Conservation (phyloP, 2,113 vertebrate genomes). For the Origma solitaria region DNA sequence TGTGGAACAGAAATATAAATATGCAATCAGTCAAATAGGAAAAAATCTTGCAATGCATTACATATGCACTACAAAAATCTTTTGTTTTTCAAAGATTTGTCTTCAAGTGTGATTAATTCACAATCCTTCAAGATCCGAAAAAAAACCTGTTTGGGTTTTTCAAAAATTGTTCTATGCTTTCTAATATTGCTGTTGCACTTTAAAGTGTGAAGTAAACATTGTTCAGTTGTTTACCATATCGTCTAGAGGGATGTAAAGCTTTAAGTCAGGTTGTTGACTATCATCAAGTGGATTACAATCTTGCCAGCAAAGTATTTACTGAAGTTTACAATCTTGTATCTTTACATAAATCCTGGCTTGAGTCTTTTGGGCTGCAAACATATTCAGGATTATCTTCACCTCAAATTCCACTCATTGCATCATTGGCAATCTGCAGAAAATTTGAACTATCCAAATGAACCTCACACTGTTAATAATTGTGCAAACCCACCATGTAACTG, state of each 20-base stretch:
- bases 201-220: neutral
- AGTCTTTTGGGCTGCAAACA: neutral
- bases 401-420: neutral
- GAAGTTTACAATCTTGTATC: neutral
- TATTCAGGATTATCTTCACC: neutral
- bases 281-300: neutral
- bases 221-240: neutral
- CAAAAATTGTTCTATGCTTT: too few species aligned
- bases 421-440: neutral
- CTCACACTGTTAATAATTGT: neutral
- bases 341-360: neutral
- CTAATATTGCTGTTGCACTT: neutral
- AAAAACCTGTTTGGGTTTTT: neutral
- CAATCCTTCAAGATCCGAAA: neutral
- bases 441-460: neutral
- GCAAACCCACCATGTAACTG: neutral
- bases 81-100: neutral
- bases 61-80: neutral
- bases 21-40: neutral
- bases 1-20: neutral
- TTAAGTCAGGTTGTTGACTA: neutral
- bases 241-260: neutral
- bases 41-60: neutral
- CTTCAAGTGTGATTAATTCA: neutral
- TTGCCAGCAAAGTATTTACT: neutral